Evolutionary conservation across 2,797 vertebrate species (phyloP).

Genomic region (Florisuga fusca): DNA sequence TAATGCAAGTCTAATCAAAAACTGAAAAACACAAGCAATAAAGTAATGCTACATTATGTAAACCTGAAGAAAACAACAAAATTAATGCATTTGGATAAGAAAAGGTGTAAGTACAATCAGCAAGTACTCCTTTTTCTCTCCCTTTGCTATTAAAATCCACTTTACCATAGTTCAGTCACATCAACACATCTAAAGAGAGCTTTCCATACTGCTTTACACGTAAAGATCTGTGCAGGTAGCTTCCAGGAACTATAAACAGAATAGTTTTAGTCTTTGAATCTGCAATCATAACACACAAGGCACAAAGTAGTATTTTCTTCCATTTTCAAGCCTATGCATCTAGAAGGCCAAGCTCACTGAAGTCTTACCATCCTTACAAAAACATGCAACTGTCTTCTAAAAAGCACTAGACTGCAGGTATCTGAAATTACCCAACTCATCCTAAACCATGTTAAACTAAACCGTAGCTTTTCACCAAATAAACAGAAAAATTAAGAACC

Average conservation of each 20-base stretch:
- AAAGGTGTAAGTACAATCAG: neutral
- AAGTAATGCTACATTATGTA: neutral
- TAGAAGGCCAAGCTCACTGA: neutral
- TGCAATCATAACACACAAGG: neutral
- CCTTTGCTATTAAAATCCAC: neutral
- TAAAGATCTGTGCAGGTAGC: neutral
- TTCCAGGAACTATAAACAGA: neutral
- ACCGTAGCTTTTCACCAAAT: neutral
- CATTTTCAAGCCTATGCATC: neutral
- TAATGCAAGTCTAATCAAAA: neutral
- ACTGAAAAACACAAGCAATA: neutral
- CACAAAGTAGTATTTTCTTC: neutral
- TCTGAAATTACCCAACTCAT: neutral
- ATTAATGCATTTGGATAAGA: neutral
- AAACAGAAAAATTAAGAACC: neutral
- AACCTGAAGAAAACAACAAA: neutral
- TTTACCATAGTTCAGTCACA: neutral
- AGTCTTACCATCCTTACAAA: neutral
- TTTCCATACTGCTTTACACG: neutral
- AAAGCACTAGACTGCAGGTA: neutral
- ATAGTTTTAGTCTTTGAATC: neutral
- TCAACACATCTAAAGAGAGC: neutral
- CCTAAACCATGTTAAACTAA: neutral
- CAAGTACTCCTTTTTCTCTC: neutral
- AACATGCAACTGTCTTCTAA: neutral